These are phyloP conservation scores for Athetis lepigone DNA, from an alignment of 2,888 invertebrate genomes.

Conservation along the genomic window DNA sequence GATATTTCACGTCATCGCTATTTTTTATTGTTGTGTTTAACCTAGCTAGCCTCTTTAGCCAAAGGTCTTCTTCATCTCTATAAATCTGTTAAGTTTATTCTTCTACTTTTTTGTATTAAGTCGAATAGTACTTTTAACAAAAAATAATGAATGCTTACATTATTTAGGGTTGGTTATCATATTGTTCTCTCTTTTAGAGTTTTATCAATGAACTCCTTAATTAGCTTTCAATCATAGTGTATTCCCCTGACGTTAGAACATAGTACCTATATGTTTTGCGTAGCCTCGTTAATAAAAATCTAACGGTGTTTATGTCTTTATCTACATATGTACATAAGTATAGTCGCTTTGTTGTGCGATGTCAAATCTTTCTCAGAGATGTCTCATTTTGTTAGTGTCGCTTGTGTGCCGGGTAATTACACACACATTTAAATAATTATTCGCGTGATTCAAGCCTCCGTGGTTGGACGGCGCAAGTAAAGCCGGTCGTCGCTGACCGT, in stretches of 20 bases:
- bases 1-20: conserved; percentile 25
- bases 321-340: too few relatives aligned
- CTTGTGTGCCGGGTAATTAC: conserved; percentile 54
- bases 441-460: conserved; percentile 77
- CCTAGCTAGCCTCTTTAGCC: conserved; percentile 1
- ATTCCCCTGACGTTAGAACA: not conserved
- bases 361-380: conserved; percentile 30
- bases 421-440: conserved; percentile 59
- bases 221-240: too few relatives aligned
- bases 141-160: too few relatives aligned
- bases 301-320: not conserved
- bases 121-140: too few relatives aligned
- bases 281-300: not conserved
- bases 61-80: conserved; percentile 6
- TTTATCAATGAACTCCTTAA: too few relatives aligned
- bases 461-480: conserved; percentile 73
- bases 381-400: conserved; percentile 40
- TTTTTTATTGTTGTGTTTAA: conserved; percentile 32
- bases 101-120: conserved; percentile 1
- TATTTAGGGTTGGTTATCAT: too few relatives aligned
- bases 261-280: not conserved
- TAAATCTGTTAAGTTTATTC: conserved; percentile 1
- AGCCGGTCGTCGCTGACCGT: conserved; percentile 82
- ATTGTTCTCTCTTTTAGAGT: too few relatives aligned
- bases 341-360: conserved; percentile 11